These are phyloP conservation scores for Ellobius talpinus DNA, from an alignment of 2,113 vertebrate species.

Conservation along the genomic window DNA sequence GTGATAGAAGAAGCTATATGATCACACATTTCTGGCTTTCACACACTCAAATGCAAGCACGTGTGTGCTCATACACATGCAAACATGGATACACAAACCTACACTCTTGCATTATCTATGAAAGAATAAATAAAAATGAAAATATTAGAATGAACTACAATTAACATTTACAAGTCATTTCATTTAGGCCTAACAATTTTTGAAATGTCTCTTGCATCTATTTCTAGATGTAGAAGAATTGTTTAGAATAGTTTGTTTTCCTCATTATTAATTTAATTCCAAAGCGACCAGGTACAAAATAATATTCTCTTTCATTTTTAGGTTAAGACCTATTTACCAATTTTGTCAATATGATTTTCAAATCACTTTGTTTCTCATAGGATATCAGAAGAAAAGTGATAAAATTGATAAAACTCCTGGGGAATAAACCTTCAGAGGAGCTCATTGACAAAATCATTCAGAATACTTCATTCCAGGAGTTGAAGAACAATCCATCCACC, in stretches of 20 bases:
- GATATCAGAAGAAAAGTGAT: conserved; percentile 80
- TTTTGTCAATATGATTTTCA: not conserved
- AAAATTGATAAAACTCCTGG: conserved; percentile 82
- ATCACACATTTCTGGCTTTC: not conserved
- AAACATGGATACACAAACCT: not conserved
- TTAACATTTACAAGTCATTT: not conserved
- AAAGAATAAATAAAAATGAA: not conserved
- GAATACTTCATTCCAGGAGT: conserved; percentile 82
- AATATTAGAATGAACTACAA: not conserved
- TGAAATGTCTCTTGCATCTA: not conserved
- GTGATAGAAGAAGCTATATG: not conserved
- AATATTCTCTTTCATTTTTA: not conserved
- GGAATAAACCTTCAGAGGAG: conserved; percentile 70
- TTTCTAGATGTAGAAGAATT: not conserved
- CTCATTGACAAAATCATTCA: conserved; percentile 79
- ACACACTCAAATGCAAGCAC: not conserved
- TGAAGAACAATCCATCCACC: conserved; percentile 81
- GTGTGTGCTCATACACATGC: not conserved
- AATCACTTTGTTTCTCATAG: conserved; percentile 55
- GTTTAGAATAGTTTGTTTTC: not conserved
- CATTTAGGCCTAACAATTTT: not conserved
- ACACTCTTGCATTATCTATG: no score
- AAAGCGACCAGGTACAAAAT: not conserved
- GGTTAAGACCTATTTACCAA: not conserved
- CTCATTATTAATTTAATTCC: not conserved